phyloP scores from a whole-genome alignment of 2,113 vertebrate species.

The Hippocampus abdominalis region DNA sequence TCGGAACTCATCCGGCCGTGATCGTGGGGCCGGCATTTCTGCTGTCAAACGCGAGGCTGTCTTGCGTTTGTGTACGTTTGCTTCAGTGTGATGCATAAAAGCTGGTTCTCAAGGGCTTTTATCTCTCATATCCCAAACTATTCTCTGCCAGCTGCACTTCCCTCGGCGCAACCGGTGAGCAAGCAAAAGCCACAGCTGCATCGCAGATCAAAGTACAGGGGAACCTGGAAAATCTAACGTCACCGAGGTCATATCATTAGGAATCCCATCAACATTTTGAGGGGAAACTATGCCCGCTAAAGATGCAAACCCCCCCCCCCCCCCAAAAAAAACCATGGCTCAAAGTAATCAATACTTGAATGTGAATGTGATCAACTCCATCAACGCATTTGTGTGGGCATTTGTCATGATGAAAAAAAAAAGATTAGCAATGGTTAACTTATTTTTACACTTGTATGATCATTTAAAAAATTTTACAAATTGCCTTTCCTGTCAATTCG shows the following conservation, averaged over 20 bases:
- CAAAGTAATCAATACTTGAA: neutral
- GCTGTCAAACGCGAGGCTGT: neutral
- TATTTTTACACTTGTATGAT: too few relatives aligned
- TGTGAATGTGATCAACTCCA: neutral
- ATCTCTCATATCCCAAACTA: slow-evolving; percentile 21
- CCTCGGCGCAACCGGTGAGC: neutral
- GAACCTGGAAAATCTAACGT: neutral
- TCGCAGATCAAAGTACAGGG: slow-evolving; percentile 1
- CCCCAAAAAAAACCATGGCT: neutral
- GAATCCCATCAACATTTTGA: neutral
- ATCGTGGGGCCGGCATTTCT: neutral
- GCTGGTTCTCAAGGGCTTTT: slow-evolving; percentile 24
- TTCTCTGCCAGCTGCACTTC: slow-evolving; percentile 24
- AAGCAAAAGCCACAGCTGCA: neutral
- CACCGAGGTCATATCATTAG: neutral
- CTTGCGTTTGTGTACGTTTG: slow-evolving; percentile 9
- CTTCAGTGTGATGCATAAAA: slow-evolving; percentile 11
- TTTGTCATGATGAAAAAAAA: too few relatives aligned
- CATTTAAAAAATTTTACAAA: too few relatives aligned
- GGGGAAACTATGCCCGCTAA: too few relatives aligned
- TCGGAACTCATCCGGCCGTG: slow-evolving; percentile 13
- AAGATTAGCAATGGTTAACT: too few relatives aligned
- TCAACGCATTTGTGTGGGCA: too few relatives aligned
- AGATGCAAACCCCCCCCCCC: too few relatives aligned
- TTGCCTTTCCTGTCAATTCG: too few relatives aligned